Percentiles rank a stretch among this genome's conserved stretches.
Evolutionary conservation across 1,140 invertebrate genomes (phyloP).

Genomic region (Globodera rostochiensis): DNA sequence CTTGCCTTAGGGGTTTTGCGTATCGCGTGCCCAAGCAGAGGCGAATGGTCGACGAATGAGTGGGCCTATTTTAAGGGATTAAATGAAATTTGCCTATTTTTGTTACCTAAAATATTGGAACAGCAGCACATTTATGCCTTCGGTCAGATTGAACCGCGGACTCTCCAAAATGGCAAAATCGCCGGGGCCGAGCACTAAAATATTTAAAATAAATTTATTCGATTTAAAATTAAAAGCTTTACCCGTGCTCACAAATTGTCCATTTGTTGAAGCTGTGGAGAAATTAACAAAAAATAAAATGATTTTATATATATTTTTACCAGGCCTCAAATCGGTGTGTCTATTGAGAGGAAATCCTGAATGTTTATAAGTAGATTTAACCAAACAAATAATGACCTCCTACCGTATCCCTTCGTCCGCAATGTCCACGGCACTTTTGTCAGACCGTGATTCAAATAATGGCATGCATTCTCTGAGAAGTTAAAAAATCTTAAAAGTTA

Average conservation of each 20-base stretch:
- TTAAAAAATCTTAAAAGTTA: background rate
- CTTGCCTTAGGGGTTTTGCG: constrained; percentile 53
- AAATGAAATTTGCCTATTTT: background rate
- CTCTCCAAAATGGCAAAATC: constrained; percentile 65
- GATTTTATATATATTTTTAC: constrained; percentile 28
- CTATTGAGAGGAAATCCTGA: constrained; percentile 46
- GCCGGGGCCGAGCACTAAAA: constrained; percentile 55
- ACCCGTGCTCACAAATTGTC: constrained; percentile 59
- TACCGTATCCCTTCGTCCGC: constrained; percentile 54
- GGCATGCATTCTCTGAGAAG: constrained; percentile 61
- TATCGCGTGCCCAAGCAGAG: constrained; percentile 57
- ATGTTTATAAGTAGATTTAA: background rate
- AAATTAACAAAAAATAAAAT: background rate
- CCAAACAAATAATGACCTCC: background rate
- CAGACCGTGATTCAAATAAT: constrained; percentile 61
- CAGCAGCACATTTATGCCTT: constrained; percentile 60
- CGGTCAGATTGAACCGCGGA: constrained; percentile 57
- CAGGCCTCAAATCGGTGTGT: constrained; percentile 51
- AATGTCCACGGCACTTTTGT: constrained; percentile 64
- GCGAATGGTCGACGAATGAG: constrained; percentile 60
- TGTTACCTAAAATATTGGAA: constrained; percentile 61
- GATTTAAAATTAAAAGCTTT: background rate
- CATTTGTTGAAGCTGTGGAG: constrained; percentile 56
- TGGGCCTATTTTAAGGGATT: constrained; percentile 39
- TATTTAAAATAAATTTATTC: background rate